These are phyloP conservation scores for Quadroppia sp. DNA, from an alignment of 2,888 invertebrate genomes.

Conservation along the genomic window DNA sequence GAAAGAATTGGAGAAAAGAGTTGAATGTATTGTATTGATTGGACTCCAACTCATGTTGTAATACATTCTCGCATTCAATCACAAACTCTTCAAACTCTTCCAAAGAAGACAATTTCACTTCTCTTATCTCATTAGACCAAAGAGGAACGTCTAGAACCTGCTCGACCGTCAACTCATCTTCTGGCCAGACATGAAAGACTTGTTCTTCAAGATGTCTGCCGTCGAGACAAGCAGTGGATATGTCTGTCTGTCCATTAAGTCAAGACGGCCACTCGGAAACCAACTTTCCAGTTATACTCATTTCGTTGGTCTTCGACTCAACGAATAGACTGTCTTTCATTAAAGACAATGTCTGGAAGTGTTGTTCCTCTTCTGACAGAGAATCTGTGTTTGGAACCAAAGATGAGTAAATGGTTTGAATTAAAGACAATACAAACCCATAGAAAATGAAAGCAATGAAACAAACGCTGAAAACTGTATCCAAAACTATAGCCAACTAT, in stretches of 20 bases:
- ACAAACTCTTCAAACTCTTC: constrained; percentile 73
- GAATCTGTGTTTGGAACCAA: not conserved
- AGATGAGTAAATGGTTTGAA: no score
- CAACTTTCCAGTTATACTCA: constrained; percentile 65
- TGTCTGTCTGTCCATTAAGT: constrained; percentile 63
- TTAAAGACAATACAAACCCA: no score
- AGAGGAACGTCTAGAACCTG: constrained; percentile 71
- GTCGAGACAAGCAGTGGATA: not conserved
- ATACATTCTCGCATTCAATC: constrained; percentile 70
- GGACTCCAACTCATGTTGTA: constrained; percentile 73
- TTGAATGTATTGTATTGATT: constrained; percentile 85
- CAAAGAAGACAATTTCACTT: constrained; percentile 58
- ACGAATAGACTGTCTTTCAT: not conserved
- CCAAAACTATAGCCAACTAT: no score
- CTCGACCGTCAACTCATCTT: constrained; percentile 55
- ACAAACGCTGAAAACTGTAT: no score
- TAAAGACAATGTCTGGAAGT: constrained; percentile 6
- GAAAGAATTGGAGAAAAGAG: constrained; percentile 65
- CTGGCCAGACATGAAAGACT: not conserved
- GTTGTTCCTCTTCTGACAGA: constrained; percentile 39
- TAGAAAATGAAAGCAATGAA: no score
- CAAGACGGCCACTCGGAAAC: constrained; percentile 96
- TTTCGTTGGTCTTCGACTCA: not conserved
- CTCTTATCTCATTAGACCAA: constrained; percentile 59
- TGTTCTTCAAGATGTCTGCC: not conserved